Evolutionary conservation across 2,113 vertebrate genomes (phyloP).

Genomic region (Forbesichthys papilliferus): DNA sequence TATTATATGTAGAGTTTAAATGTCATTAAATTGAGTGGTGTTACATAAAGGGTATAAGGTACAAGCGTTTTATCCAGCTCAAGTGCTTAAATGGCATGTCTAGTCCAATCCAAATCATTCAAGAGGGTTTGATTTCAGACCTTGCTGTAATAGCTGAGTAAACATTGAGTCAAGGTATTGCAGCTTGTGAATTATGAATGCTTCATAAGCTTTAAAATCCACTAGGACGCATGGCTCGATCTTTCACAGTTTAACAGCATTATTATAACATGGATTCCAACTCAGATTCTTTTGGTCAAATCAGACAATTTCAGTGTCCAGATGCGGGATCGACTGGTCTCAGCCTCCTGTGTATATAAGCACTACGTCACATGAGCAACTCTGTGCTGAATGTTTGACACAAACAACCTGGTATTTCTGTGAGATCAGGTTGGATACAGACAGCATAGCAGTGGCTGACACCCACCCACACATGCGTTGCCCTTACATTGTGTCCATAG

Average conservation of each 20-base stretch:
- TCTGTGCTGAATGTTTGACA: too few relatives aligned
- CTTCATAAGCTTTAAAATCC: conserved; percentile 27
- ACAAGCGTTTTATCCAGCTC: conserved; percentile 52
- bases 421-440: too few relatives aligned
- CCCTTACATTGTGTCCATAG: too few relatives aligned
- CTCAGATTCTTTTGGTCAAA: neutral
- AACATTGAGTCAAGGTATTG: conserved; percentile 60
- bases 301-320: too few relatives aligned
- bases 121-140: conserved; percentile 65
- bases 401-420: too few relatives aligned
- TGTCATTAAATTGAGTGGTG: too few relatives aligned
- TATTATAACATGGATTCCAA: conserved; percentile 34
- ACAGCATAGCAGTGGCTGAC: too few relatives aligned
- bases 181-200: conserved; percentile 34
- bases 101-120: conserved; percentile 62
- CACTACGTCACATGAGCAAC: too few relatives aligned
- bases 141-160: conserved; percentile 68
- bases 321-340: too few relatives aligned
- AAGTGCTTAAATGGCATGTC: conserved; percentile 48
- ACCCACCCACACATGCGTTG: too few relatives aligned
- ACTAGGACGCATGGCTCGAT: neutral
- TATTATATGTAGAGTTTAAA: too few relatives aligned
- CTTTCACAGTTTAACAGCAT: conserved; percentile 12
- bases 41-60: conserved; percentile 19
- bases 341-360: too few relatives aligned